Conservation (phyloP, 2,888 invertebrate species). For the Agrotis clavis region DNA sequence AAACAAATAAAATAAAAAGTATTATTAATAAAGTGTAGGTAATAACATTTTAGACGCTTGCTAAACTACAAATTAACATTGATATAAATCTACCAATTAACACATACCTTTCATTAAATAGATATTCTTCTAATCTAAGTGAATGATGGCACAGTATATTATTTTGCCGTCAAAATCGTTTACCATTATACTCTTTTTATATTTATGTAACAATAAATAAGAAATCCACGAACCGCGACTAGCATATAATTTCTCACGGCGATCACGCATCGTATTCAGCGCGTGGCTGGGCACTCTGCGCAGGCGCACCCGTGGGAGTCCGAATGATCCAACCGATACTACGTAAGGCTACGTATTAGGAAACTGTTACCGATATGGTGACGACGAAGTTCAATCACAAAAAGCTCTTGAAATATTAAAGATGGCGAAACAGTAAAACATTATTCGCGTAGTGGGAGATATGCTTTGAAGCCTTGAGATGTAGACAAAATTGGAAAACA, state of each 20-base stretch:
- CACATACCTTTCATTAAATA: neutral
- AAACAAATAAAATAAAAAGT: neutral
- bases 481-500: neutral
- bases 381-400: constrained; percentile 42
- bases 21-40: too few species aligned
- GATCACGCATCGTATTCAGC: constrained; percentile 79
- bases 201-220: constrained; percentile 66
- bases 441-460: neutral
- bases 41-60: neutral
- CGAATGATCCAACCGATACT: constrained; percentile 54
- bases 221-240: constrained; percentile 84
- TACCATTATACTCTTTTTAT: constrained; percentile 34
- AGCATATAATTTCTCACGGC: constrained; percentile 86
- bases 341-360: constrained; percentile 63
- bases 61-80: neutral
- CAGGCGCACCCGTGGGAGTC: constrained; percentile 81
- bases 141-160: constrained; percentile 5
- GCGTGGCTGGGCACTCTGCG: constrained; percentile 72
- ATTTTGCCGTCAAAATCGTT: constrained; percentile 28
- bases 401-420: constrained; percentile 38
- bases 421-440: constrained; percentile 6
- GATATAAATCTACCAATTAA: neutral
- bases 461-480: neutral
- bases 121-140: neutral
- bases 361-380: constrained; percentile 69